Evolutionary conservation across 2,888 invertebrate genomes (phyloP).

Genomic region (Boloria euphrosyne): DNA sequence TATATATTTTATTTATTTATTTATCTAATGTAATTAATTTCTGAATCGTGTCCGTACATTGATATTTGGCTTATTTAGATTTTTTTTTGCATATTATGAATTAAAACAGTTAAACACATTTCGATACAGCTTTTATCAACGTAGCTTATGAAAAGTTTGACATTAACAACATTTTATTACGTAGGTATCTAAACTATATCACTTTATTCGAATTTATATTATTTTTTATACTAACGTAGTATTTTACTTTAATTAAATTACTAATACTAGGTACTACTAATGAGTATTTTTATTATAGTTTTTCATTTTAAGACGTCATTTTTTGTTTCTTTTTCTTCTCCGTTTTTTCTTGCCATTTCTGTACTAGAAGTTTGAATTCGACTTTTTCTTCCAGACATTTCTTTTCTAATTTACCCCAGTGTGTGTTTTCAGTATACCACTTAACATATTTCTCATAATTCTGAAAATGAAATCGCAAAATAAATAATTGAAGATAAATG

Average conservation of each 20-base stretch:
- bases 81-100: not conserved
- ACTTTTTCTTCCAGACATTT: slow-evolving; percentile 52
- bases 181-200: no score
- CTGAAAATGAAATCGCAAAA: slow-evolving; percentile 43
- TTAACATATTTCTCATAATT: slow-evolving; percentile 60
- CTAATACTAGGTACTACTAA: no score
- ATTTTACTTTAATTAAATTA: no score
- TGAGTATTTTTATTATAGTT: no score
- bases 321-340: slow-evolving; percentile 48
- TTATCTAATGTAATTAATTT: slow-evolving; percentile 13
- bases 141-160: no score
- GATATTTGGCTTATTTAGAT: not conserved
- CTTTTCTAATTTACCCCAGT: slow-evolving; percentile 57
- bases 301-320: slow-evolving; percentile 1
- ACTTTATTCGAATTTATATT: no score
- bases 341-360: slow-evolving; percentile 50
- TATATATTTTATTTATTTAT: slow-evolving; percentile 2
- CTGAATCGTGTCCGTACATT: not conserved
- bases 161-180: no score
- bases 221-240: no score
- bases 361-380: slow-evolving; percentile 50
- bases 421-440: slow-evolving; percentile 63
- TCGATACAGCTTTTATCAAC: no score
- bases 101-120: no score
- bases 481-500: not conserved